These are phyloP conservation scores for Apodemus sylvaticus DNA, from an alignment of 2,113 vertebrate genomes.

Conservation along the genomic window DNA sequence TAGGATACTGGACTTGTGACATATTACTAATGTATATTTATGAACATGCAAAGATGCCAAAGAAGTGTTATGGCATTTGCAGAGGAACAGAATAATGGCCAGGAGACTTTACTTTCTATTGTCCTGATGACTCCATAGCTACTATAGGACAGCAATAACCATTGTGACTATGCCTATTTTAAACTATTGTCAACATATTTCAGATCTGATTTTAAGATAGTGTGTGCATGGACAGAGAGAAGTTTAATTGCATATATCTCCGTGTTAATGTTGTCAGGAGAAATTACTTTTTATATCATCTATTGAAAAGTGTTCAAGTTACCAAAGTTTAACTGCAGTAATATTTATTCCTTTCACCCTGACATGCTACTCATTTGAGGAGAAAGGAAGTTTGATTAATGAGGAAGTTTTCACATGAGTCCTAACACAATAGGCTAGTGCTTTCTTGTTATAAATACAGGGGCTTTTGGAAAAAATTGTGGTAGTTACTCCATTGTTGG, in stretches of 20 bases:
- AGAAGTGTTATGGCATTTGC: slow-evolving; percentile 71
- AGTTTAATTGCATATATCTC: slow-evolving; percentile 33
- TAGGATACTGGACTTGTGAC: slow-evolving; percentile 87
- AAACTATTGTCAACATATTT: slow-evolving; percentile 53
- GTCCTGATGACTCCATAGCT: slow-evolving; percentile 63
- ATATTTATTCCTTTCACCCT: slow-evolving; percentile 18
- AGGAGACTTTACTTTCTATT: slow-evolving; percentile 48
- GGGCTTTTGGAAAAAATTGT: background rate
- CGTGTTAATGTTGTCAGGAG: slow-evolving; percentile 13
- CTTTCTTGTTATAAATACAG: background rate
- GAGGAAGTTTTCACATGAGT: background rate
- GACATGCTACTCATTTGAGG: background rate
- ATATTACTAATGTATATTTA: slow-evolving; percentile 81
- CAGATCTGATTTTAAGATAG: slow-evolving; percentile 47
- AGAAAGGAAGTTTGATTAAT: background rate
- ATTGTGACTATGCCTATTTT: slow-evolving; percentile 21
- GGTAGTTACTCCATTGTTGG: background rate
- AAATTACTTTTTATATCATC: slow-evolving; percentile 24
- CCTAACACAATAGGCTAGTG: background rate
- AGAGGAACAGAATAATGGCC: slow-evolving; percentile 71
- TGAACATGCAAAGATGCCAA: slow-evolving; percentile 66
- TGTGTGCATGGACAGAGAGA: background rate
- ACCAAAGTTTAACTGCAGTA: slow-evolving; percentile 60
- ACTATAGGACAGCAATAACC: slow-evolving; percentile 45
- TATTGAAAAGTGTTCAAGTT: slow-evolving; percentile 69